Percentiles rank a stretch among this genome's conserved stretches.
Conservation (phyloP, 2,888 invertebrate species). For the Lingula anatina region DNA sequence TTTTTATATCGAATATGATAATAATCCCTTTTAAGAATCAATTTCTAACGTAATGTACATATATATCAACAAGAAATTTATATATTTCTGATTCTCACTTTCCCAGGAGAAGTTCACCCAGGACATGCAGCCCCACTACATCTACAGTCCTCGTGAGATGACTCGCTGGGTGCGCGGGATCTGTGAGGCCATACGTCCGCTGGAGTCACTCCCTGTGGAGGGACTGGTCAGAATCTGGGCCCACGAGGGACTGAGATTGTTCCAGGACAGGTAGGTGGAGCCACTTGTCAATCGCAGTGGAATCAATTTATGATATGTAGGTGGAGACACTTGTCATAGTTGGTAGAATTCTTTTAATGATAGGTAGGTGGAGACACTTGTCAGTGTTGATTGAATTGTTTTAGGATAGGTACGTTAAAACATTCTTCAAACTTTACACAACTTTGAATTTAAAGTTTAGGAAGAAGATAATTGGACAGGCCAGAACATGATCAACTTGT, state of each 20-base stretch:
- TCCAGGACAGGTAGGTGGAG: conserved; percentile 70
- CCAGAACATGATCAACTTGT: no score
- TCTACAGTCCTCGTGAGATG: conserved; percentile 97
- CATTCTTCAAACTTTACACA: no score
- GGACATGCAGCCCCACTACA: conserved; percentile 99
- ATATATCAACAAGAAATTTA: not conserved
- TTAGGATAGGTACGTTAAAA: no score
- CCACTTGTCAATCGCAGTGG: no score
- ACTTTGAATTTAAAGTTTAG: no score
- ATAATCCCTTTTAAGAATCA: not conserved
- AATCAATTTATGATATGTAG: no score
- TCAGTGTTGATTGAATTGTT: no score
- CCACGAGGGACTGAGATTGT: conserved; percentile 94
- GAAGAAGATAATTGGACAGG: no score
- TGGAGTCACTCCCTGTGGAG: conserved; percentile 86
- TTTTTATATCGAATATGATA: no score
- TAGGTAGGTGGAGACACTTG: no score
- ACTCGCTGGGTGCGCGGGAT: conserved; percentile 99
- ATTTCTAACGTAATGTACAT: not conserved
- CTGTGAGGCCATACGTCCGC: conserved; percentile 92
- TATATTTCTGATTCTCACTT: not conserved
- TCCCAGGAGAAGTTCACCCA: conserved; percentile 86
- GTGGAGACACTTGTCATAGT: no score
- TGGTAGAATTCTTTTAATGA: no score
- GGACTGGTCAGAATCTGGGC: conserved; percentile 97